Evolutionary conservation across 1,140 invertebrate genomes (phyloP).

Genomic region (Babylonia areolata): DNA sequence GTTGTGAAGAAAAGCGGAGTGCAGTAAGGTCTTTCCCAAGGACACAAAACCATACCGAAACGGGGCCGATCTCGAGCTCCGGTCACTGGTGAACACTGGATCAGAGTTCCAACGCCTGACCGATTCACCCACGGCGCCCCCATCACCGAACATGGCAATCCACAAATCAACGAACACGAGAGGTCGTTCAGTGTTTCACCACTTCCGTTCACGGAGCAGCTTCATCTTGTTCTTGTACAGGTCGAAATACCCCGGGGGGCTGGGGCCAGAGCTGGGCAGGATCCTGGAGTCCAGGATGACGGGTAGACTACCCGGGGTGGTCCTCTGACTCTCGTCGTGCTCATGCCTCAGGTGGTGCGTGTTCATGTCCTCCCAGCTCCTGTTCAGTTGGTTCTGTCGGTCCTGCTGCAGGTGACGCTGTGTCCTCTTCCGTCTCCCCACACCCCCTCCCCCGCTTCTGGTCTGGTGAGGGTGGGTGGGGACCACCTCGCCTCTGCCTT

Average conservation of each 20-base stretch:
- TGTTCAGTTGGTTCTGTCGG: background rate
- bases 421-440: background rate
- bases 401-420: background rate
- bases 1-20: too few relatives aligned
- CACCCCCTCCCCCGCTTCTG: background rate
- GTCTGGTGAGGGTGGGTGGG: background rate
- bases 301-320: constrained; percentile 26
- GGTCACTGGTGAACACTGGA: too few relatives aligned
- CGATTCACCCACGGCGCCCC: too few relatives aligned
- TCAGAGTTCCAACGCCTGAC: too few relatives aligned
- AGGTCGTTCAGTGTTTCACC: too few relatives aligned
- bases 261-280: background rate
- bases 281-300: constrained; percentile 29
- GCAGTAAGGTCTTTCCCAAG: too few relatives aligned
- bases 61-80: too few relatives aligned
- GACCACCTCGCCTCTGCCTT: background rate
- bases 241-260: constrained; percentile 35
- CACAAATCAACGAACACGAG: too few relatives aligned
- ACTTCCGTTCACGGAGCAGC: constrained; percentile 36
- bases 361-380: constrained; percentile 31
- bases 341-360: background rate
- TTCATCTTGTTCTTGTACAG: constrained; percentile 48
- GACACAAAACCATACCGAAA: too few relatives aligned
- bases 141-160: too few relatives aligned
- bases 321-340: background rate